These are phyloP conservation scores for Leptura quadrifasciata DNA, from an alignment of 2,888 invertebrate species.

Conservation along the genomic window DNA sequence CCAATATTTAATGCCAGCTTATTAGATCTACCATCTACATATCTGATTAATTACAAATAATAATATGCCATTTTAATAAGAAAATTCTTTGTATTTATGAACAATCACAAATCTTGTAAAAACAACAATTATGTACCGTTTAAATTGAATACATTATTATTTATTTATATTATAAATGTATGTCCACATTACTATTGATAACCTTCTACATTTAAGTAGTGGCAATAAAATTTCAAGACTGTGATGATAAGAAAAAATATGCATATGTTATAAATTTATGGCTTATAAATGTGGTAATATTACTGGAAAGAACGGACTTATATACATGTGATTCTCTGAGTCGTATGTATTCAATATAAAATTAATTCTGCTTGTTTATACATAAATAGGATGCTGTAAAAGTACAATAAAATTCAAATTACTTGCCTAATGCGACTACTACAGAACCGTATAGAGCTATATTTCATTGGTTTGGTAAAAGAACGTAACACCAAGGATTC, in stretches of 20 bases:
- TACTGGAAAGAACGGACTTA: not conserved
- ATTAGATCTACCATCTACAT: constrained; percentile 58
- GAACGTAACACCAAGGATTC: too few relatives aligned
- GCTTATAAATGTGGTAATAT: constrained; percentile 15
- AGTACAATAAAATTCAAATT: too few relatives aligned
- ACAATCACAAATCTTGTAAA: constrained; percentile 49
- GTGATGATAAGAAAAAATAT: constrained; percentile 23
- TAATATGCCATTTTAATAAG: constrained; percentile 54
- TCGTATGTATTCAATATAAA: too few relatives aligned
- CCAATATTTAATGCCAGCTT: constrained; percentile 53
- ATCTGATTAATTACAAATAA: constrained; percentile 60
- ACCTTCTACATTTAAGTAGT: constrained; percentile 41
- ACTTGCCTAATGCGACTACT: too few relatives aligned
- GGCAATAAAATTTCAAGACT: not conserved
- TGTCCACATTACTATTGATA: constrained; percentile 46
- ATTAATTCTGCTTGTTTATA: too few relatives aligned
- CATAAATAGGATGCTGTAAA: too few relatives aligned
- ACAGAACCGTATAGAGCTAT: too few relatives aligned
- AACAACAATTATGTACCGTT: constrained; percentile 51
- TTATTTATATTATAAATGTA: constrained; percentile 43
- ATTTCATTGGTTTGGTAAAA: too few relatives aligned
- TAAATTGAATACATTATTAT: constrained; percentile 44
- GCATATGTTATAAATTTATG: not conserved
- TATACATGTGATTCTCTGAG: too few relatives aligned
- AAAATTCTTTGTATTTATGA: constrained; percentile 51